A percentile compares a stretch with the other conserved stretches of the same genome.
Conservation (phyloP, 2,113 vertebrate genomes). For the Suncus etruscus region DNA sequence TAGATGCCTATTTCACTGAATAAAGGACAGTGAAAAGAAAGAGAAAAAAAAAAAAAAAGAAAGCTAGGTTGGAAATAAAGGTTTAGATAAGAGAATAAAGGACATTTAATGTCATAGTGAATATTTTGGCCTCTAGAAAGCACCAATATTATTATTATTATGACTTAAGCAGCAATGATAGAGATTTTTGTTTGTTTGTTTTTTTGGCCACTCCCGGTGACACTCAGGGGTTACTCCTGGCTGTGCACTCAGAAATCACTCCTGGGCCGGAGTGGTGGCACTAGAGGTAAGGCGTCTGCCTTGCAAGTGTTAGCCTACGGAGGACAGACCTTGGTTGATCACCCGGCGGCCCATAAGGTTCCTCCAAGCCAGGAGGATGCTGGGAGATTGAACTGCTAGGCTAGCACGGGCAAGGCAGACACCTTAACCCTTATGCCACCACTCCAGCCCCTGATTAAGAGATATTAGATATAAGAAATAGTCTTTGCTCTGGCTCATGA, state of each 20-base stretch:
- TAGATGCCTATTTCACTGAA: neutral
- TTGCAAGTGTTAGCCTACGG: too few relatives aligned
- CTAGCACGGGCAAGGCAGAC: too few relatives aligned
- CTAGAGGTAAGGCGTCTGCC: too few relatives aligned
- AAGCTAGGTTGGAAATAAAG: neutral
- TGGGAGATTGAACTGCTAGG: too few relatives aligned
- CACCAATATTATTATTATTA: neutral
- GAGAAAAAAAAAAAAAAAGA: neutral
- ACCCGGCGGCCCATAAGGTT: too few relatives aligned
- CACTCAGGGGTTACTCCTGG: too few relatives aligned
- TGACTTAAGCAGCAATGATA: neutral
- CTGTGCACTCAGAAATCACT: too few relatives aligned
- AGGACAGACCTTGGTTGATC: too few relatives aligned
- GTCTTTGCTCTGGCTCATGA: neutral
- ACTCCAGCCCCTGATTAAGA: neutral
- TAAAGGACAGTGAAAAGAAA: neutral
- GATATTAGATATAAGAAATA: neutral
- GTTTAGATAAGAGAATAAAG: neutral
- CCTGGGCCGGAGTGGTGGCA: too few relatives aligned
- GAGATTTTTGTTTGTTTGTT: neutral
- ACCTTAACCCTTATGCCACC: too few relatives aligned
- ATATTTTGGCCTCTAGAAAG: neutral
- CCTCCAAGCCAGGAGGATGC: too few relatives aligned
- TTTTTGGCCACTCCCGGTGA: too few relatives aligned
- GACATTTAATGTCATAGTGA: neutral